phyloP scores from a whole-genome alignment of 2,888 invertebrate species.

The Hydroisotoma schaefferi region DNA sequence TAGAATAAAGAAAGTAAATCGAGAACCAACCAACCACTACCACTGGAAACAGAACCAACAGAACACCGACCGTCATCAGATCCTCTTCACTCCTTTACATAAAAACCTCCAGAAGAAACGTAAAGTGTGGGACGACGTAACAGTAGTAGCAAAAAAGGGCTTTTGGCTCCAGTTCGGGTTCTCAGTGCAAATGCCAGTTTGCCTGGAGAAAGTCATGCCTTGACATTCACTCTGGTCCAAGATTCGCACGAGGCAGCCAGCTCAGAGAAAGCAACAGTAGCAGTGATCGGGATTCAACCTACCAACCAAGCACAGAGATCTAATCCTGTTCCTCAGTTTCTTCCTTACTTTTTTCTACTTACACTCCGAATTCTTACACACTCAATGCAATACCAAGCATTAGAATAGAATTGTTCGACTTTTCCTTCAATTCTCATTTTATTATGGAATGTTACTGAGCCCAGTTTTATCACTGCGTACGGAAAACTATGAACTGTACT shows the following conservation, averaged over 20 bases:
- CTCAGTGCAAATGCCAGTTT: constrained; percentile 3
- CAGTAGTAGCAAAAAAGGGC: not conserved
- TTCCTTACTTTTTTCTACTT: too few species aligned
- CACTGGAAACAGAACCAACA: not conserved
- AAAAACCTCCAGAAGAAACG: too few species aligned
- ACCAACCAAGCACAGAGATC: not conserved
- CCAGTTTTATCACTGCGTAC: too few species aligned
- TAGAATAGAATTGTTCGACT: too few species aligned
- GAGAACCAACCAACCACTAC: not conserved
- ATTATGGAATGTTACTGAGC: too few species aligned
- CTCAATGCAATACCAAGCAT: not conserved
- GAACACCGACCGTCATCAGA: not conserved
- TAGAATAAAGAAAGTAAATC: not conserved
- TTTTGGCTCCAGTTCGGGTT: not conserved
- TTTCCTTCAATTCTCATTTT: too few species aligned
- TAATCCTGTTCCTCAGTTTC: too few species aligned
- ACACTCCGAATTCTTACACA: not conserved
- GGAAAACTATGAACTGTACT: too few species aligned
- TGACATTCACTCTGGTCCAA: not conserved
- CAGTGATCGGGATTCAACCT: not conserved
- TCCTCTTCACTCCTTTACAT: not conserved
- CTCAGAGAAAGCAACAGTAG: not conserved
- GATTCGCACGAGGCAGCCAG: too few species aligned
- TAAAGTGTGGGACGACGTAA: too few species aligned
- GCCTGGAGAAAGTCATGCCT: constrained; percentile 1